phyloP scores from a whole-genome alignment of 2,797 vertebrate genomes.

The Philypnodon macrostomus region DNA sequence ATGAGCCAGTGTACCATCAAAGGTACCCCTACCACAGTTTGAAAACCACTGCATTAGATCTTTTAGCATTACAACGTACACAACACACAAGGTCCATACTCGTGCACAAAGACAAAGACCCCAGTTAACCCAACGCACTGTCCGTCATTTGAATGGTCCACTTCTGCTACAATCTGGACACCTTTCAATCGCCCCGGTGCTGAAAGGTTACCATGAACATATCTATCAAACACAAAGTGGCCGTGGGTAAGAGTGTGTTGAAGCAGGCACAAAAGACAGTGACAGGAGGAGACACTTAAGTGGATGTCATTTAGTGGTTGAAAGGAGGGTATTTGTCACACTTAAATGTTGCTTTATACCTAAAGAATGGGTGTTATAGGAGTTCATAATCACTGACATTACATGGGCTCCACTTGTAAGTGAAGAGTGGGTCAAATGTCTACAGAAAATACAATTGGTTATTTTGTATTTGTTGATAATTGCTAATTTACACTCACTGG shows the following conservation, averaged over 20 bases:
- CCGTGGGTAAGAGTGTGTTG: slow-evolving; percentile 5
- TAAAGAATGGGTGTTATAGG: slow-evolving; percentile 16
- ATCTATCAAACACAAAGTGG: slow-evolving; percentile 49
- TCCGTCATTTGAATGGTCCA: slow-evolving; percentile 46
- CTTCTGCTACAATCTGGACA: slow-evolving; percentile 34
- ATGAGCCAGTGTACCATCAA: too few relatives aligned
- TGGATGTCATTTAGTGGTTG: slow-evolving; percentile 23
- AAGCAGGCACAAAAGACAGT: slow-evolving; percentile 17
- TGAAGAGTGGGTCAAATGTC: neutral
- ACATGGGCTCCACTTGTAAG: too few relatives aligned
- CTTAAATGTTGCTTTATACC: slow-evolving; percentile 26
- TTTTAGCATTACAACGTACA: too few relatives aligned
- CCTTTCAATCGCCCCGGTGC: slow-evolving; percentile 12
- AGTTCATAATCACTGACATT: slow-evolving; percentile 14
- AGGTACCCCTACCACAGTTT: too few relatives aligned
- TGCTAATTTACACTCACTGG: too few relatives aligned
- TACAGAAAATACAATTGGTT: neutral
- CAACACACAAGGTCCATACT: slow-evolving; percentile 39
- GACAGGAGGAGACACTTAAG: slow-evolving; percentile 23
- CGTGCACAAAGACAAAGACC: slow-evolving; percentile 57
- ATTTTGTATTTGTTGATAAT: neutral
- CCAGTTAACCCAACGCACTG: slow-evolving; percentile 58
- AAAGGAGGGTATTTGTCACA: slow-evolving; percentile 37
- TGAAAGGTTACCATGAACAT: slow-evolving; percentile 44
- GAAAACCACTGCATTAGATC: too few relatives aligned